Base-by-base conservation (phyloP, 37 sponge, comb jelly and placozoan genomes). In the Spongia lamella region DNA sequence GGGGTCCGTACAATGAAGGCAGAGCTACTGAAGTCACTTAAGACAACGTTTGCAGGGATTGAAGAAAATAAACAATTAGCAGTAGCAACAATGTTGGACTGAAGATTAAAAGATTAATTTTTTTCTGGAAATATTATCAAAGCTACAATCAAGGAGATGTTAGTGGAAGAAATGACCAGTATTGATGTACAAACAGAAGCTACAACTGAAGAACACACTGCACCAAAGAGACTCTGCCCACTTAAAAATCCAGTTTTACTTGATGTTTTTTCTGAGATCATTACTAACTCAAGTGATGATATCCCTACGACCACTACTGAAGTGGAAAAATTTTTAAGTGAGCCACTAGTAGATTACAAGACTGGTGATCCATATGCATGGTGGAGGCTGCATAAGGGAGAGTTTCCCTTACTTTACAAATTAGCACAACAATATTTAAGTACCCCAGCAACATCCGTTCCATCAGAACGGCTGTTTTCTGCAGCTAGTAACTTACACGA, bases 371-470 rank as follows among this genome's bases (percentile, higher is more conserved):
- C 66, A 29, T 65, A 25, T 65, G 38, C 37, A 24, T 65, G 66
- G 66, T 65, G 66, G 66, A 25, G 7, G 17, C 40, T 38, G 38
- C 33, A 70, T 13, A 39, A 29, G 21, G 11, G 11, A 47, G 31
- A 53, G 22, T 49, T 38, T 22, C 53, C 53, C 25, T 9, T 25
- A 24, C 71, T 70, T 15, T 5, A 21, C 5, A 39, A 47, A 70
- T 22, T 70, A 22, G 71, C 71, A 24, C 53, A 38, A 22, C 71
- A n/a, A 15, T 70, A 70, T 21, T 53, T 70, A 16, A 38, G 43
- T 38, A 24, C 71, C n/a, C 71, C 71, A 43, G 53, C 71, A 51
- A 49, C 71, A 70, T 70, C 71, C 19, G 71, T 70, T 4, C 71
- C 71, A 19, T 70, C 71, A 9, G 71, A 66, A 20, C 67, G 67